Evolutionary conservation across 2,888 invertebrate genomes (phyloP), one percentile per base, ranked within the genome.

Genomic region (Ptychoptera albimana): DNA sequence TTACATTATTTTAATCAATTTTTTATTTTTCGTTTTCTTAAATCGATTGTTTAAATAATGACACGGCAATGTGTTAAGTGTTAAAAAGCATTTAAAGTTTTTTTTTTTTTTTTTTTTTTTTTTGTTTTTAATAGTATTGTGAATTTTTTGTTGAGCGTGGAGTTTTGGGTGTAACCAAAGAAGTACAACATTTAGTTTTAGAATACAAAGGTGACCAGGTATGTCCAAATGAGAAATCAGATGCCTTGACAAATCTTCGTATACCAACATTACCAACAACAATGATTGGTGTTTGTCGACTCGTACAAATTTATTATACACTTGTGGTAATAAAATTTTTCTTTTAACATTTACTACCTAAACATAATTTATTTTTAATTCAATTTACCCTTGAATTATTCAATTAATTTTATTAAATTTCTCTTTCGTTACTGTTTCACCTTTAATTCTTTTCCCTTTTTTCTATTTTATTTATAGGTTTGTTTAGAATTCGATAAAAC

Each of bases 101-200:
- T n/a, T n/a, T n/a, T n/a, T n/a, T n/a, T n/a, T n/a, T n/a, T n/a
- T n/a, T n/a, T n/a, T n/a, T n/a, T n/a, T n/a, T n/a, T n/a, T 30
- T 30, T 30, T 30, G 7, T 8, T 30, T 6, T 6, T 8, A 30
- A 11, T 8, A 35, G 16, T 41, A 34, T 41, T 41, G 41, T 12
- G 41, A 41, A 15, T 41, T 41, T 41, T 34, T 41, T 32, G 41
- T 41, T 34, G 41, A 41, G 9, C 41, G 41, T 7, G 41, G 41
- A 34, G 41, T 41, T 34, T 34, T 41, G 13, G 41, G 41, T 34
- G 34, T 41, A 15, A 41, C 41, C 31, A 41, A 41, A 41, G 41
- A 41, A 41, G 41, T 41, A 41, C 41, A 41, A 34, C 41, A 41
- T 34, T 32, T 41, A 32, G 41, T 41, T 11, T 41, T 41, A 41